Evolutionary conservation across 1,140 invertebrate genomes (phyloP).

Genomic region (Bombus picipes): DNA sequence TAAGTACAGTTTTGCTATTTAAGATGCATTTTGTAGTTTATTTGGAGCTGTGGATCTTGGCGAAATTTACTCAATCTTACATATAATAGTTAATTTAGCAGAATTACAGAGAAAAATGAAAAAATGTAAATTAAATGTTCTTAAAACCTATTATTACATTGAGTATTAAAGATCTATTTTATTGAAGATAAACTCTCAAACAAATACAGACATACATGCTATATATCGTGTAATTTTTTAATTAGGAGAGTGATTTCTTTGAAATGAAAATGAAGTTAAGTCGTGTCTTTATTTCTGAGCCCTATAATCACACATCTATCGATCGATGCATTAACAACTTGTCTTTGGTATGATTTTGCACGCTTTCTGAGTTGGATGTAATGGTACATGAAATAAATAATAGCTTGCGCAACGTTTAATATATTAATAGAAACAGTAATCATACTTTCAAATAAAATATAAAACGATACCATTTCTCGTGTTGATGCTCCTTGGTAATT

Average conservation of each 20-base stretch:
- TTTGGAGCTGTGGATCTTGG: too few relatives aligned
- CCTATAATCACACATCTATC: slow-evolving; percentile 10
- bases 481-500: neutral
- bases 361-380: slow-evolving; percentile 30
- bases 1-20: too few relatives aligned
- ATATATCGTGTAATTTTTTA: neutral
- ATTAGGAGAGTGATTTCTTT: neutral
- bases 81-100: too few relatives aligned
- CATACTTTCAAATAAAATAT: neutral
- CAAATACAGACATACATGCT: too few relatives aligned
- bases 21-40: too few relatives aligned
- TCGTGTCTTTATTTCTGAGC: slow-evolving; percentile 17
- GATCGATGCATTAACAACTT: slow-evolving; percentile 30
- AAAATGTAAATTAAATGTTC: neutral
- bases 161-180: too few relatives aligned
- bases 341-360: slow-evolving; percentile 53
- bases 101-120: too few relatives aligned
- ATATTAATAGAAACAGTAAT: neutral
- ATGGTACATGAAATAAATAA: slow-evolving; percentile 46
- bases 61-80: too few relatives aligned
- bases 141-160: too few relatives aligned
- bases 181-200: too few relatives aligned
- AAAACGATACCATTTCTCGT: neutral
- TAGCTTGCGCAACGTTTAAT: neutral
- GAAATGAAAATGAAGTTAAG: neutral